Conservation (phyloP, 2,888 invertebrate species). For the Chymomyza amoena region DNA sequence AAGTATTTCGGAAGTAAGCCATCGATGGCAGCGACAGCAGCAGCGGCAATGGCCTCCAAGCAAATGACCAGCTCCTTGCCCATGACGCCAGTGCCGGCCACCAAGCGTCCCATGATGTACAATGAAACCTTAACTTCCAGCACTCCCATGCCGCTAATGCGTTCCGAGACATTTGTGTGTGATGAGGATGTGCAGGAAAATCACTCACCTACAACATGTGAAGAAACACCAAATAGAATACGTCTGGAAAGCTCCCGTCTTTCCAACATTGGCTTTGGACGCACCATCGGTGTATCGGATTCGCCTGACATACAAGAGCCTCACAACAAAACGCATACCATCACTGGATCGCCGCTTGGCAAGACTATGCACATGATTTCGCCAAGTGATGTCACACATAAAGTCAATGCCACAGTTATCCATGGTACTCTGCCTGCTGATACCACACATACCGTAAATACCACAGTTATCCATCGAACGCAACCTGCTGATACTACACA, state of each 20-base stretch:
- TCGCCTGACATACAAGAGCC: not conserved
- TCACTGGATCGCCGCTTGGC: not conserved
- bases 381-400: constrained; percentile 9
- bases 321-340: not conserved
- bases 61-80: constrained; percentile 7
- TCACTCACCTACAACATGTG: constrained; percentile 4
- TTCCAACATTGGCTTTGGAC: constrained; percentile 43
- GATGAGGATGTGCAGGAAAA: constrained; percentile 54
- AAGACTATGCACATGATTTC: constrained; percentile 2
- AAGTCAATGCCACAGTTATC: constrained; percentile 3
- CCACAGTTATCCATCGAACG: too few relatives aligned
- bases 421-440: not conserved
- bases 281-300: constrained; percentile 38
- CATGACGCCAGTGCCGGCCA: not conserved
- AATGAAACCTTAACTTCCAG: constrained; percentile 41
- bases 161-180: constrained; percentile 77
- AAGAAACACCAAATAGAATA: constrained; percentile 3
- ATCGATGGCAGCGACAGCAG: constrained; percentile 29
- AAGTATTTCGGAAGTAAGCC: constrained; percentile 69
- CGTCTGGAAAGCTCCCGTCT: constrained; percentile 43
- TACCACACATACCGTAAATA: too few relatives aligned
- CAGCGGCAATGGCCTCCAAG: constrained; percentile 11
- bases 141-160: constrained; percentile 61
- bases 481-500: not conserved
- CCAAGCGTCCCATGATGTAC: not conserved